A percentile compares a stretch with the other conserved stretches of the same genome.
phyloP scores from a whole-genome alignment of 2,797 vertebrate genomes.

The Tiaroga cobitis region DNA sequence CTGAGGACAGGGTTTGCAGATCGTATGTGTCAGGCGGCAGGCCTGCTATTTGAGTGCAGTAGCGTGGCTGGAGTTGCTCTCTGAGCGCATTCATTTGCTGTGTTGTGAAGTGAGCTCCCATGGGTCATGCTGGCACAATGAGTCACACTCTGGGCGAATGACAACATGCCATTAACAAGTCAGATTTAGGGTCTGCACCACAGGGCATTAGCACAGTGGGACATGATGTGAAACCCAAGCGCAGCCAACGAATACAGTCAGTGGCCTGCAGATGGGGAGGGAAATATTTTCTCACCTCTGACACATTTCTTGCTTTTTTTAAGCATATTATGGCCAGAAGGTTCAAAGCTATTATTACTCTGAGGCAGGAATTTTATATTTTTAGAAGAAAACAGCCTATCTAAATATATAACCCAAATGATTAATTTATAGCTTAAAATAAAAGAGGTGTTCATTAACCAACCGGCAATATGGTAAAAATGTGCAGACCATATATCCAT shows the following conservation, averaged over 20 bases:
- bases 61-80: constrained; percentile 20
- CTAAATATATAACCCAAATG: neutral
- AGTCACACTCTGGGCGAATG: constrained; percentile 44
- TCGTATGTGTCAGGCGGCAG: constrained; percentile 33
- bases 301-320: constrained; percentile 11
- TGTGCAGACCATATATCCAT: too few species aligned
- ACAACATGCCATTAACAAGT: constrained; percentile 50
- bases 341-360: neutral
- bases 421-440: neutral
- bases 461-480: neutral
- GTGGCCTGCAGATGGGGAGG: neutral
- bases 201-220: constrained; percentile 9
- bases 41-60: constrained; percentile 16
- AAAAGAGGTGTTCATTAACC: neutral
- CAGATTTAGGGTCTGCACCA: constrained; percentile 45
- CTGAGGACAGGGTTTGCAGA: constrained; percentile 21
- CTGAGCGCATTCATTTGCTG: constrained; percentile 47
- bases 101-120: constrained; percentile 19
- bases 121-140: constrained; percentile 25
- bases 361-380: neutral
- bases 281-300: constrained; percentile 9
- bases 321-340: neutral
- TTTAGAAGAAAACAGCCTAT: neutral
- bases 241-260: neutral
- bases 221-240: constrained; percentile 24